Evolutionary conservation across 2,888 invertebrate species (phyloP), one percentile per base, ranked within the genome.

Genomic region (Pyrgus malvae): DNA sequence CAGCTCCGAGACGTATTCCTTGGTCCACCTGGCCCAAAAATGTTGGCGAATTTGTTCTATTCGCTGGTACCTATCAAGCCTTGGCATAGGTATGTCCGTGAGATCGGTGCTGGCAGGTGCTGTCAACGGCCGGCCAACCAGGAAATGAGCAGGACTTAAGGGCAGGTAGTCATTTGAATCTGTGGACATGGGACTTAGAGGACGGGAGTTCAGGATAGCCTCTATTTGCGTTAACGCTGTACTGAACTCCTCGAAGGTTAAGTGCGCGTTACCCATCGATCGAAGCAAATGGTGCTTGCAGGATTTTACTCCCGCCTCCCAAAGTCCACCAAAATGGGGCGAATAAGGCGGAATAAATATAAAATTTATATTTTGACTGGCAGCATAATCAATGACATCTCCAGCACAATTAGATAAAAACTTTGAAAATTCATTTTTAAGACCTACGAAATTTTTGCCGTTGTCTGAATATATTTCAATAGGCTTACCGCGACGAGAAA

Each of bases 121-220:
- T 11, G 49, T 56, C 1, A 64, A 38, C 1, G 61, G 19, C 5
- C 48, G 11, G 9, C 65, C 66, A 8, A 68, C 55, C 3, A 71
- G 48, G 44, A 67, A 65, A 40, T 70, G 70, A 1, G 57, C 67
- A 6, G 70, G 68, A 1, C 66, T 67, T n/a, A 70, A 44, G 2
- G 59, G 60, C 11, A 35, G 19, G n/a, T 42, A 16, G 19, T 51
- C 51, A 19, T 23, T 16, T 3, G 51, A 40, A 21, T 48, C 41
- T 3, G 48, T 25, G 12, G 55, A 51, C 19, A 59, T 19, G 1
- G 59, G 57, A 8, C 37, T 27, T 12, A 61, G 23, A 11, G 60
- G 60, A 7, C 58, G 46, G 8, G 56, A 56, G 42, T 61, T 58
- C 16, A 61, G 49, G 11, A 58, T 35, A 7, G 57, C 56, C 35